Base-by-base conservation (phyloP, 2,113 vertebrate genomes). In the Ciconia boyciana region DNA sequence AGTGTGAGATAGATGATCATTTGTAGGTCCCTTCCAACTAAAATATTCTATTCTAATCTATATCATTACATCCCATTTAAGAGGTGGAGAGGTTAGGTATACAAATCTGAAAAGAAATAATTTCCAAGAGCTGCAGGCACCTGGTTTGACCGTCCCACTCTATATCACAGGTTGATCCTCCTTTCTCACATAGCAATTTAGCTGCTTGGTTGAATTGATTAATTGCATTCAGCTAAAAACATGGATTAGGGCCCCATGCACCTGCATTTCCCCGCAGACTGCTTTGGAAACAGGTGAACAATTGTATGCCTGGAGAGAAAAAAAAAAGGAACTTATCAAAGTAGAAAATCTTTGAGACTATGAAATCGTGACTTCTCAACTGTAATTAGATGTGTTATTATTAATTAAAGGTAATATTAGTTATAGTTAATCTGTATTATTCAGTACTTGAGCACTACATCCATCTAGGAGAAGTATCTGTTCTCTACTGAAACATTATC, bases 141-240 rank as follows among this genome's bases (percentile, higher is more conserved):
- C 32, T 3, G 0, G 0, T 4, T 19, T 6, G 25, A 49, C 9
- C 58, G 20, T 4, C 26, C 29, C 12, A 32, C 22, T 16, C 17
- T 6, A 1, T 4, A 3, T 20, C 34, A 64, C 57, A 65, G 31
- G 9, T 3, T 1, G 16, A 36, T 5, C 22, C 6, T 65, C 36
- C 13, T 70, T 62, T 36, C 51, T 74, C 51, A 66, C 15, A 8
- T 3, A 29, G 48, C 52, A 68, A 72, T 92, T 94, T 79, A 90
- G 5, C 58, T 92, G 48, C 71, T 93, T 60, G 54, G 32, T 34
- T 93, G 28, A 79, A 88, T 60, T 88, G 85, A 8, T 93, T 85
- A 93, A 90, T 85, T 95, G 57, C 7, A 83, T 71, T 68, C 62
- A 95, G 39, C 82, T 79, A 71, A 80, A 44, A 68, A 13, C 20